Conservation (phyloP, 2,888 invertebrate species). For the Athalia circularis region DNA sequence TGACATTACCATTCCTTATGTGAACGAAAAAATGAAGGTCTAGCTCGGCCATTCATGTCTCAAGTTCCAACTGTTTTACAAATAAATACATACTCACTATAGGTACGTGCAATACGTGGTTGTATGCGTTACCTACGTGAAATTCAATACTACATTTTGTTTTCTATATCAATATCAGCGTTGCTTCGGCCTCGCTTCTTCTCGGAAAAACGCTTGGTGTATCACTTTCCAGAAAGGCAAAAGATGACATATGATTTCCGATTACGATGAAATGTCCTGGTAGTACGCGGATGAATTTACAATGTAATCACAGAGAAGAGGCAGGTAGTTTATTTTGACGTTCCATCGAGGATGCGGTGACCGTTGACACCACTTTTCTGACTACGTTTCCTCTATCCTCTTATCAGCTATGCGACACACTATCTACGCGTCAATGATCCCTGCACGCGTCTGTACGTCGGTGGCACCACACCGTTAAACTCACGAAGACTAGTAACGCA, state of each 20-base stretch:
- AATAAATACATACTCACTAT: background rate
- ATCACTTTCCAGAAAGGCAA: slow-evolving; percentile 12
- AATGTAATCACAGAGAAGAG: background rate
- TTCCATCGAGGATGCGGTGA: slow-evolving; percentile 14
- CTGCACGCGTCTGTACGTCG: background rate
- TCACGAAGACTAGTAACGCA: background rate
- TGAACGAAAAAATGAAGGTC: slow-evolving; percentile 16
- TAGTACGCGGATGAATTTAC: background rate
- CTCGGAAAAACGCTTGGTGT: slow-evolving; percentile 8
- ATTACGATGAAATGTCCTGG: slow-evolving; percentile 1
- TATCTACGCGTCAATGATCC: slow-evolving; percentile 29
- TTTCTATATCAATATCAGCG: background rate
- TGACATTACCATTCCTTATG: background rate
- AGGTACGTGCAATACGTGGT: background rate
- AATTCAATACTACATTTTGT: slow-evolving; percentile 23
- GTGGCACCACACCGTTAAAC: background rate
- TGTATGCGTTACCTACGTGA: background rate
- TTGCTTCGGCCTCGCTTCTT: slow-evolving; percentile 13
- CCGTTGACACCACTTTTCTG: background rate
- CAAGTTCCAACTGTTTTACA: slow-evolving; percentile 16
- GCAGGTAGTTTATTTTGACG: slow-evolving; percentile 16
- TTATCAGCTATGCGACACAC: background rate
- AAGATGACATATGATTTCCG: background rate
- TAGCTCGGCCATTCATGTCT: slow-evolving; percentile 6
- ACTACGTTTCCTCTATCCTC: background rate